Evolutionary conservation across 1,140 invertebrate genomes (phyloP).

Genomic region (Reticulitermes speratus): DNA sequence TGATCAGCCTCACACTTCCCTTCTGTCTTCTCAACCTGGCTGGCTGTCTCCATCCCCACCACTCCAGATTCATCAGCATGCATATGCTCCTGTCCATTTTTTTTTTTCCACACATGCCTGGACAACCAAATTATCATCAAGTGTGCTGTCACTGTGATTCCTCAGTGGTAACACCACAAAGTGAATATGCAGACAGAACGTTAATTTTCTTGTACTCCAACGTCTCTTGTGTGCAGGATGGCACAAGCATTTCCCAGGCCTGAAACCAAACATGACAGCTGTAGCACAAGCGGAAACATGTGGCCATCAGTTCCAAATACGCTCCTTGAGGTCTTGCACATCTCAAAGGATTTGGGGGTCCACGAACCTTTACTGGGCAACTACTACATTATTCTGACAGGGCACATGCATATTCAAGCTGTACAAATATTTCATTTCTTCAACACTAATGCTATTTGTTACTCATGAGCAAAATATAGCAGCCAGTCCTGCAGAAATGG

Average conservation of each 20-base stretch:
- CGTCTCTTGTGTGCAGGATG: conserved; percentile 34
- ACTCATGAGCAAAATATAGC: too few species aligned
- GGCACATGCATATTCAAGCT: too few species aligned
- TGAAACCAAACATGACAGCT: conserved; percentile 25
- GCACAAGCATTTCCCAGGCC: conserved; percentile 38
- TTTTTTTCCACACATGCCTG: neutral
- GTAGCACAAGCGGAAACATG: too few species aligned
- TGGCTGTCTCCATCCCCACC: neutral
- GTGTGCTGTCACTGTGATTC: neutral
- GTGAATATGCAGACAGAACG: conserved; percentile 54
- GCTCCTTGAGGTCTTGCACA: too few species aligned
- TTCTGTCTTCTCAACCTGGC: conserved; percentile 2
- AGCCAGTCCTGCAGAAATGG: too few species aligned
- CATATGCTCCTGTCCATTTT: neutral
- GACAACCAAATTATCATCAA: too few species aligned
- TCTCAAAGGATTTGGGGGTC: too few species aligned
- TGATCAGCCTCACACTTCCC: conserved; percentile 31
- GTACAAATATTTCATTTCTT: too few species aligned
- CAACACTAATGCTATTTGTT: too few species aligned
- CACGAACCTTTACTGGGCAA: too few species aligned
- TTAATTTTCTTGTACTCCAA: conserved; percentile 39
- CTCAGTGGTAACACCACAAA: conserved; percentile 52
- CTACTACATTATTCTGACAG: too few species aligned
- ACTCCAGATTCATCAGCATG: neutral
- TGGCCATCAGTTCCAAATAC: too few species aligned